Percentiles rank a stretch among this genome's conserved stretches.
Evolutionary conservation across 2,888 invertebrate genomes (phyloP).

Genomic region (Drosophila ezoana): DNA sequence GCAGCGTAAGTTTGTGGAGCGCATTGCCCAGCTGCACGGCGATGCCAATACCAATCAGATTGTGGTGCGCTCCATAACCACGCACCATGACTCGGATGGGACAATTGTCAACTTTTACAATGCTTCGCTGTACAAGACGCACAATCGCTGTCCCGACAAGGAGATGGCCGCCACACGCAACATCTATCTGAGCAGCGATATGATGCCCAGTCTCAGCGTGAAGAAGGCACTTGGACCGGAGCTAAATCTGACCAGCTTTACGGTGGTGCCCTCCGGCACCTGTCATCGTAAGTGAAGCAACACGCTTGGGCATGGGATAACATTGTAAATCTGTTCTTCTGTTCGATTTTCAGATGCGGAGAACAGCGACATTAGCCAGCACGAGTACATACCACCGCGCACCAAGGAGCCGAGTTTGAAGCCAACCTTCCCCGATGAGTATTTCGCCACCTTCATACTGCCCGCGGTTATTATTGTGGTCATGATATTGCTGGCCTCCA

Average conservation of each 20-base stretch:
- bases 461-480: slow-evolving; percentile 95
- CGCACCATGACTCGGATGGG: slow-evolving; percentile 86
- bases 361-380: slow-evolving; percentile 74
- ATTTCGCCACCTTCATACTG: slow-evolving; percentile 93
- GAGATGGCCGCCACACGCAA: slow-evolving; percentile 90
- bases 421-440: slow-evolving; percentile 87
- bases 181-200: slow-evolving; percentile 89
- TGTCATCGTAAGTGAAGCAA: slow-evolving; percentile 85
- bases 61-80: slow-evolving; percentile 89
- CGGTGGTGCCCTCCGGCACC: slow-evolving; percentile 85
- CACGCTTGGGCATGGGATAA: no score
- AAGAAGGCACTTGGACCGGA: slow-evolving; percentile 88
- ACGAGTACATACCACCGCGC: slow-evolving; percentile 81
- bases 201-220: slow-evolving; percentile 86
- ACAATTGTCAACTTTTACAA: slow-evolving; percentile 93
- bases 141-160: slow-evolving; percentile 89
- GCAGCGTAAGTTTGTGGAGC: slow-evolving; percentile 93
- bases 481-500: slow-evolving; percentile 94
- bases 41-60: slow-evolving; percentile 91
- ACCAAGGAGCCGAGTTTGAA: slow-evolving; percentile 83
- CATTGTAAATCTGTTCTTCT: background rate
- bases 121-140: slow-evolving; percentile 86
- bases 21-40: slow-evolving; percentile 90
- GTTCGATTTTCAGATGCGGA: slow-evolving; percentile 56
- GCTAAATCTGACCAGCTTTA: slow-evolving; percentile 87